Conservation (phyloP, 1,140 invertebrate genomes). For the Heterodera carotae region DNA sequence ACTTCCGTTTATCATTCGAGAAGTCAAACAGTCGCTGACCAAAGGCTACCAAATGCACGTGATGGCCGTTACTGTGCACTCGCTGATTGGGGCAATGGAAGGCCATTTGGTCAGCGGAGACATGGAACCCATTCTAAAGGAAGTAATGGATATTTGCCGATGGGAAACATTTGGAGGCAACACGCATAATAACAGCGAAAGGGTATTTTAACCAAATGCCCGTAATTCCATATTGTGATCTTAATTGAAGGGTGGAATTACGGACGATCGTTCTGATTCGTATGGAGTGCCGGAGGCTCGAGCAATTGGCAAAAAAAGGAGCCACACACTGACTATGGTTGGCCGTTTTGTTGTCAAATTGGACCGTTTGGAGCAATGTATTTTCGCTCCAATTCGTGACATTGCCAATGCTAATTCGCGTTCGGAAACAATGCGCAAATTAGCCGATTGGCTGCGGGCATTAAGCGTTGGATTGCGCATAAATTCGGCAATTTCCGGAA, state of each 20-base stretch:
- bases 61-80: slow-evolving; percentile 82
- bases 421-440: slow-evolving; percentile 79
- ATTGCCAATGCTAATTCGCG: slow-evolving; percentile 73
- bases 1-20: slow-evolving; percentile 77
- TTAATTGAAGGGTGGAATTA: slow-evolving; percentile 9
- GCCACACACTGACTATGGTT: neutral
- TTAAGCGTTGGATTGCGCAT: slow-evolving; percentile 78
- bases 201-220: neutral
- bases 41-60: slow-evolving; percentile 89
- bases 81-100: slow-evolving; percentile 76
- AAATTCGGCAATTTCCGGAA: slow-evolving; percentile 76
- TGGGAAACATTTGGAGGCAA: slow-evolving; percentile 35
- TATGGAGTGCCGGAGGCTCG: slow-evolving; percentile 20
- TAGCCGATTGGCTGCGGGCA: slow-evolving; percentile 77
- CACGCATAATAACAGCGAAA: neutral
- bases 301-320: slow-evolving; percentile 6
- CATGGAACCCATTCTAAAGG: slow-evolving; percentile 77
- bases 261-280: slow-evolving; percentile 3
- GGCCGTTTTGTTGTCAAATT: slow-evolving; percentile 11
- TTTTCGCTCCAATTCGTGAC: slow-evolving; percentile 10
- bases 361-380: slow-evolving; percentile 5
- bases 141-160: slow-evolving; percentile 73
- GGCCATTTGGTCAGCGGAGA: slow-evolving; percentile 73
- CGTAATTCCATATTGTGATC: neutral
- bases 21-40: slow-evolving; percentile 79